Base-by-base conservation (phyloP, 2,113 vertebrate genomes). In the Carlito syrichta region DNA sequence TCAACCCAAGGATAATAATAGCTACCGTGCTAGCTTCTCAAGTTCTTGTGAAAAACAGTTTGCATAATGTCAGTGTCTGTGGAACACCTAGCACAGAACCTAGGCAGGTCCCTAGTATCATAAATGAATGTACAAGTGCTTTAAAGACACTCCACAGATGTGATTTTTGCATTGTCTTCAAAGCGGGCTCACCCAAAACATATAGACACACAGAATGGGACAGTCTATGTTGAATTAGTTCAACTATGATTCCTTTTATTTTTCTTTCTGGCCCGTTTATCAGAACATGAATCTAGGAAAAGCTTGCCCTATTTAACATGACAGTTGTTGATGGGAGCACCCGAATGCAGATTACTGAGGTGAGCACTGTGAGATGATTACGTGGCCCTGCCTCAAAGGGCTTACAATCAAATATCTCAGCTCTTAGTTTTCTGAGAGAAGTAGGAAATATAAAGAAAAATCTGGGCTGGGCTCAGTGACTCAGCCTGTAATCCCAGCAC, bases 371-470 rank as follows among this genome's bases (percentile, higher is more conserved):
- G 19, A 81, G 58, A 38, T 6, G 13, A 3, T 17, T 12, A 9
- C 8, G 3, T 30, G 76, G 9, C 73, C 38, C 48, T 52, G 45
- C 54, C 25, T 27, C 14, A 38, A 16, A 12, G n/a, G 82, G n/a
- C 74, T 69, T 56, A 35, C 7, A 17, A 13, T 32, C 13, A 7
- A 68, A 13, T 23, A 8, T 30, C 38, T 48, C 35, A 25, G 58
- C 23, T 82, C 25, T 92, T 40, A 7, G 35, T 71, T 60, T 74
- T 96, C 66, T 12, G 52, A 10, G 63, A 45, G 17, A 85, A 79
- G 71, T 43, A 91, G 20, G 43, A 91, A 91, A 60, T 52, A 79
- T 48, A 38, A 85, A 94, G 50, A 78, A 32, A 79, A 93, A 60
- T 38, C 50, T 62, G 58, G 52, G 73, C n/a, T n/a, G n/a, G n/a